Evolutionary conservation across 2,888 invertebrate species (phyloP), one percentile per base, ranked within the genome.

Genomic region (Calliphora vomitoria): DNA sequence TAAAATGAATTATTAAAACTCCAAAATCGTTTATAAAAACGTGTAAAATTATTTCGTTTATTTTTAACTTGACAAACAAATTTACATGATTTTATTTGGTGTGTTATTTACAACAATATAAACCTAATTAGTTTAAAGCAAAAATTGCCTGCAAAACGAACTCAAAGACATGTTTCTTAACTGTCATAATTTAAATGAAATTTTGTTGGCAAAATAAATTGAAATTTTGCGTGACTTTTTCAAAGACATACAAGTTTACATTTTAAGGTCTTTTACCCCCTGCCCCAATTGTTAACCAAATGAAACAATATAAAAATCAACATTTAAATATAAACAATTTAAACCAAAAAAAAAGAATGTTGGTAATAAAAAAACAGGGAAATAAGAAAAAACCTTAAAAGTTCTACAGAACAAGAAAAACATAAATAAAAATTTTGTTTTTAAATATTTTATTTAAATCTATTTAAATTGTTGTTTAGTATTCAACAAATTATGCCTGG

Each of bases 401-500:
- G 44, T 10, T 3, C 11, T 15, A 1, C 20, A 41, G 20, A 13
- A 5, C 3, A 66, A 25, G 15, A 47, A 47, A 68, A 5, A 44
- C 11, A 44, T 11, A 13, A 44, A 44, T 3, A 50, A 4, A 6
- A 10, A 35, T 35, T 62, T 18, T 66, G 41, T 66, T 66, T 35
- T 66, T 20, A 25, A 68, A 66, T 20, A 8, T 5, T 31, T 68
- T 15, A 15, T 13, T 50, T 68, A 47, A 66, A 68, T 68, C 47
- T 47, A 68, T 47, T 68, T 68, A 68, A 47, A 68, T 47, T 25
- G 47, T 41, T 72, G 38, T 72, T 58, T 18, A 55, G 20, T 31
- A 58, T 58, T 72, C 10, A 58, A 25, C 18, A 72, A 72, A 72
- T 58, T 72, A 58, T 72, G 20, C 72, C 41, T 72, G 20, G 15